Conservation (phyloP, 2,113 vertebrate genomes). For the Delphinus delphis region DNA sequence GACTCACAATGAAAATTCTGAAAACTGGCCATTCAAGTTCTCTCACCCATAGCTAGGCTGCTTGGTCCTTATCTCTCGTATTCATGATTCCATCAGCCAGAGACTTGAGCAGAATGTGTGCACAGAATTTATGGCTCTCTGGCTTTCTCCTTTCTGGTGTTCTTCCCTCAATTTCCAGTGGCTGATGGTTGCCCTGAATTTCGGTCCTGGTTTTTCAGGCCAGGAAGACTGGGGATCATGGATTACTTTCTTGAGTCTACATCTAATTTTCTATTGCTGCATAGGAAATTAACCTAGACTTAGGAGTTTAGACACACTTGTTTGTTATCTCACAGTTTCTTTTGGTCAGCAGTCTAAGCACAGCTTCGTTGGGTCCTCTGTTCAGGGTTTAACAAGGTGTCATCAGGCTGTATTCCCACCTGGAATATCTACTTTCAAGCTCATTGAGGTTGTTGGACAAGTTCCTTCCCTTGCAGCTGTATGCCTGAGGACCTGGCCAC, state of each 20-base stretch:
- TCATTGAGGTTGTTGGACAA: background rate
- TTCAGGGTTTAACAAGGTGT: background rate
- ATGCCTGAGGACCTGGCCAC: background rate
- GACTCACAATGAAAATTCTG: background rate
- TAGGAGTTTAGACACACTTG: background rate
- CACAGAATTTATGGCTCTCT: background rate
- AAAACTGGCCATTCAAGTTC: background rate
- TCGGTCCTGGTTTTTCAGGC: background rate
- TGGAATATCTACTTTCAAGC: background rate
- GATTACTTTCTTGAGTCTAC: background rate
- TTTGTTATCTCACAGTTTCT: background rate
- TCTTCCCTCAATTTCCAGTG: background rate
- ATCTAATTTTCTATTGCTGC: background rate
- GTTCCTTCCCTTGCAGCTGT: background rate
- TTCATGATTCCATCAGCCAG: background rate
- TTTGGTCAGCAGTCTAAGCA: no score
- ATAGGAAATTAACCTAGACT: background rate
- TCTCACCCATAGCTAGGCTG: background rate
- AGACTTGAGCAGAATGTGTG: background rate
- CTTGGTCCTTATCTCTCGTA: background rate
- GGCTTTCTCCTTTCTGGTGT: background rate
- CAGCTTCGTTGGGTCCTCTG: rapidly evolving
- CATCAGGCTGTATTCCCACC: background rate
- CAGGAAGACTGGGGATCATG: background rate
- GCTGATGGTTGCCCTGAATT: background rate